Evolutionary conservation across 2,888 invertebrate species (phyloP).

Genomic region (Platerodrilus igneus): DNA sequence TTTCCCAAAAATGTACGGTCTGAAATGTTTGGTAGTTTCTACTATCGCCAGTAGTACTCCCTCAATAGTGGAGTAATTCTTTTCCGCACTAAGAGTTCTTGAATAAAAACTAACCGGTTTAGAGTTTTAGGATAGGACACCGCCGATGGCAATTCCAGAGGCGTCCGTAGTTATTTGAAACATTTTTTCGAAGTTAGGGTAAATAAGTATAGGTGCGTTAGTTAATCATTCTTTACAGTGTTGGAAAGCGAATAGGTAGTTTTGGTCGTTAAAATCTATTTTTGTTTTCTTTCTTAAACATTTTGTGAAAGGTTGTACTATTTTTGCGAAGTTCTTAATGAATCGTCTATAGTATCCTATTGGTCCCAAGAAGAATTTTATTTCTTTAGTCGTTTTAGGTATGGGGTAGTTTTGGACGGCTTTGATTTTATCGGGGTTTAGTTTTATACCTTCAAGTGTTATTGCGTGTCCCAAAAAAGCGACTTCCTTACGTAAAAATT

Average conservation of each 20-base stretch:
- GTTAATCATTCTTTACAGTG: conserved; percentile 17
- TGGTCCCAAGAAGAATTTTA: conserved; percentile 18
- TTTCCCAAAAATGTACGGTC: conserved; percentile 12
- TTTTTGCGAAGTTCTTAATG: conserved; percentile 18
- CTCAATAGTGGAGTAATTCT: too few relatives aligned
- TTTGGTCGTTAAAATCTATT: conserved; percentile 9
- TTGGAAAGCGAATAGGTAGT: conserved; percentile 10
- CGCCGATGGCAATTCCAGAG: too few relatives aligned
- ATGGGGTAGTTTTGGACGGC: conserved; percentile 15
- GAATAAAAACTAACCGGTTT: too few relatives aligned
- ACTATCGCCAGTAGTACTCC: conserved; percentile 13
- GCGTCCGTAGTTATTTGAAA: conserved; percentile 13
- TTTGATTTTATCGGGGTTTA: conserved; percentile 14
- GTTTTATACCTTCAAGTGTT: conserved; percentile 24
- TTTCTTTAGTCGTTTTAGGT: conserved; percentile 20
- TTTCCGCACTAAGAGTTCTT: too few relatives aligned
- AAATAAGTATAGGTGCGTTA: conserved; percentile 18
- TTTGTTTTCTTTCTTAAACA: conserved; percentile 14
- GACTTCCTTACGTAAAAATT: conserved; percentile 1
- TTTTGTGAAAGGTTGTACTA: conserved; percentile 18
- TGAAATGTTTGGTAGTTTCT: conserved; percentile 13
- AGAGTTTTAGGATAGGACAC: too few relatives aligned
- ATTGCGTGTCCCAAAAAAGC: neutral
- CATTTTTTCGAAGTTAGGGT: conserved; percentile 22
- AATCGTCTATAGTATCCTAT: conserved; percentile 19